phyloP scores from a whole-genome alignment of 92 coral and sea anemone species.

The Phenganax marumi region DNA sequence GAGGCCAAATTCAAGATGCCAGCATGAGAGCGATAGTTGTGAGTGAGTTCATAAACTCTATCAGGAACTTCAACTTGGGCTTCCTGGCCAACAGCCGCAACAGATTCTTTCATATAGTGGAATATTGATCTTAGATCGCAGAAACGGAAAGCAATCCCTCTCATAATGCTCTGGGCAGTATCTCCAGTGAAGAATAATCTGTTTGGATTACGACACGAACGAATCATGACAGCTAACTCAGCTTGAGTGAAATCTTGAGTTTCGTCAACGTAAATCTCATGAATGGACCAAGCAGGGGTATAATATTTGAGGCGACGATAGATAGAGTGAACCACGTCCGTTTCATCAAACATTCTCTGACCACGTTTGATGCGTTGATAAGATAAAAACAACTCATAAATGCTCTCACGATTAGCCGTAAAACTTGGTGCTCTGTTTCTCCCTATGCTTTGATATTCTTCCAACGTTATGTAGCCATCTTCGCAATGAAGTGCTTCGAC shows the following conservation, averaged over 20 bases:
- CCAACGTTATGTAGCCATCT: conserved; percentile 63
- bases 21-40: conserved; percentile 94
- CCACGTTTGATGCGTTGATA: conserved; percentile 65
- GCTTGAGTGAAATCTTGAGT: conserved; percentile 99
- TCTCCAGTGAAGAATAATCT: conserved; percentile 93
- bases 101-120: conserved; percentile 67
- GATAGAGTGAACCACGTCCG: conserved; percentile 79
- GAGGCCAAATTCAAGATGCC: conserved; percentile 88
- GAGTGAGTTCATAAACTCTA: conserved; percentile 77
- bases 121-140: conserved; percentile 83
- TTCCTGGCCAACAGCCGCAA: conserved; percentile 28
- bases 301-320: conserved; percentile 70
- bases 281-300: conserved; percentile 84
- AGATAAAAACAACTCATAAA: conserved; percentile 65
- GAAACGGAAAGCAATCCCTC: conserved; percentile 96
- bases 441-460: conserved; percentile 76
- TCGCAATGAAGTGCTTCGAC: conserved; percentile 73
- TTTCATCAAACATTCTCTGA: conserved; percentile 84
- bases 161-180: conserved; percentile 98
- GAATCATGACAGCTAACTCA: conserved; percentile 80
- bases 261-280: conserved; percentile 88
- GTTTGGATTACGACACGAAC: conserved; percentile 85
- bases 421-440: conserved; percentile 89
- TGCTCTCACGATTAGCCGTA: conserved; percentile 72
- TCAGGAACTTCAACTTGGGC: conserved; percentile 67